Evolutionary conservation across 2,797 vertebrate species (phyloP).

Genomic region (Oryzias sinensis): DNA sequence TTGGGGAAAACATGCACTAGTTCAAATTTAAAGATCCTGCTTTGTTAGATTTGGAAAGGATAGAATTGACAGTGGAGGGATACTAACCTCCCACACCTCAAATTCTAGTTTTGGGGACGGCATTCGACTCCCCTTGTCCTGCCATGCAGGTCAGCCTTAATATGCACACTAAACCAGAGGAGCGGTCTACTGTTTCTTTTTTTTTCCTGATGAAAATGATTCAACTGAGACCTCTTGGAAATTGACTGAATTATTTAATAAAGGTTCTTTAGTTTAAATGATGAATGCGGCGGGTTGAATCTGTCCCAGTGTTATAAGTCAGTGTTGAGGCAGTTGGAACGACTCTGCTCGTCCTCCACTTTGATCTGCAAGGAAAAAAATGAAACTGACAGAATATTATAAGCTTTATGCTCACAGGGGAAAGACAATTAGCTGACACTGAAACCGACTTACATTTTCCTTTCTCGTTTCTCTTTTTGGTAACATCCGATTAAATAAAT

Average conservation of each 20-base stretch:
- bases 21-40: too few relatives aligned
- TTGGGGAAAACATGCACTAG: background rate
- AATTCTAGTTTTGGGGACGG: constrained; percentile 59
- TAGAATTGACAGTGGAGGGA: constrained; percentile 54
- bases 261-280: constrained; percentile 74
- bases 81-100: constrained; percentile 32
- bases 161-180: constrained; percentile 71
- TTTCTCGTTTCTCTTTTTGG: too few relatives aligned
- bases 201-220: constrained; percentile 63
- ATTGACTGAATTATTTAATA: constrained; percentile 77
- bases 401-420: too few relatives aligned
- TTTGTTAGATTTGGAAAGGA: constrained; percentile 13
- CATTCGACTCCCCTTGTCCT: constrained; percentile 63
- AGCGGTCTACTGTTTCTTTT: constrained; percentile 62
- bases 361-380: too few relatives aligned
- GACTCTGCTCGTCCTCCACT: too few relatives aligned
- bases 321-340: background rate
- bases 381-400: too few relatives aligned
- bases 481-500: too few relatives aligned
- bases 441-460: too few relatives aligned
- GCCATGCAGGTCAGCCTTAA: constrained; percentile 72
- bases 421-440: too few relatives aligned
- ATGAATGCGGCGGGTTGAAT: constrained; percentile 51
- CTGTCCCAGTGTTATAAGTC: constrained; percentile 10
- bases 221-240: constrained; percentile 71